Conservation (phyloP, 2,888 invertebrate genomes). For the Diaphora mendica region DNA sequence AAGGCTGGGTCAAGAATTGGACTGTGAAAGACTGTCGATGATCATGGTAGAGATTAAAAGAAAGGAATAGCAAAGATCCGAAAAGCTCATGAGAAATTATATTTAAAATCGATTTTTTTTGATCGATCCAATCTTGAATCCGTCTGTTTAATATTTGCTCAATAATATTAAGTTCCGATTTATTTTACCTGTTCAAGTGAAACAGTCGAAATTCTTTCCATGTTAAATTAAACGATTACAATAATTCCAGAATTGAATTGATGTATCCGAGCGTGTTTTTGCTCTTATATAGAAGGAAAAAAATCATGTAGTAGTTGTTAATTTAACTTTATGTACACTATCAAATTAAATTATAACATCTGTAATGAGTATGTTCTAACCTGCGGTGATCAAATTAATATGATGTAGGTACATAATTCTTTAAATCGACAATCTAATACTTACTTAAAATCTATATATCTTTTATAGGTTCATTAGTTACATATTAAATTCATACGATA, state of each 20-base stretch:
- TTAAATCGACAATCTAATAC: not conserved
- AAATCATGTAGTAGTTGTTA: not conserved
- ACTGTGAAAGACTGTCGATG: too few species aligned
- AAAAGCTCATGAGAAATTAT: conserved; percentile 24
- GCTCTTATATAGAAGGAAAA: not conserved
- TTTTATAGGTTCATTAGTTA: not conserved
- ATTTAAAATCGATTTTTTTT: conserved; percentile 32
- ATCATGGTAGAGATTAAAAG: too few species aligned
- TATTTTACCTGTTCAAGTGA: conserved; percentile 42
- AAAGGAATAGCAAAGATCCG: too few species aligned
- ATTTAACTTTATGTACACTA: not conserved
- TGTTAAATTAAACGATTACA: not conserved
- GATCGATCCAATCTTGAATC: conserved; percentile 17
- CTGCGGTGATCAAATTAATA: not conserved
- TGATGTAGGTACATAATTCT: not conserved
- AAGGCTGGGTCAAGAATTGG: too few species aligned
- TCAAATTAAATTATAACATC: not conserved
- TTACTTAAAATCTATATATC: not conserved
- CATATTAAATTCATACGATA: not conserved
- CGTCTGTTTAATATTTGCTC: conserved; percentile 34
- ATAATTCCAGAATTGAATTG: not conserved
- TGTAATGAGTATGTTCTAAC: not conserved
- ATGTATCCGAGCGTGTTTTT: not conserved
- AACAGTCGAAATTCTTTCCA: conserved; percentile 8
- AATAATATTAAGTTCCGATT: conserved; percentile 46